Base-by-base conservation (phyloP, 1,140 invertebrate genomes). In the Anastrepha ludens region DNA sequence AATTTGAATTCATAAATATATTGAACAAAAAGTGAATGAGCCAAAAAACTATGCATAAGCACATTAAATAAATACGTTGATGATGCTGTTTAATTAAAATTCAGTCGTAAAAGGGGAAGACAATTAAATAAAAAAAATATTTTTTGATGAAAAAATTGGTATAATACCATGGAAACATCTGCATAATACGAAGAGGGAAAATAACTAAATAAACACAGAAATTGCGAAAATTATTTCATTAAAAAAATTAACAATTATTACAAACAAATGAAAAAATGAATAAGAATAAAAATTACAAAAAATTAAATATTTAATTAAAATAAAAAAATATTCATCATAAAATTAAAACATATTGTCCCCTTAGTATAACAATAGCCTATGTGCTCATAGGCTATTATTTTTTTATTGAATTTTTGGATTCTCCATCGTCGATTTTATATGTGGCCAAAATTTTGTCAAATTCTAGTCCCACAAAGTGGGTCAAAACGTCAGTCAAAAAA, bases 51-150 rank as follows among this genome's bases (percentile, higher is more conserved):
- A 41, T 74, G 67, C 67, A 70, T 11, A 41, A 17, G 7, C 15
- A 39, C 39, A 44, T n/a, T 41, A 47, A 74, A 74, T 44, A 74
- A 74, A 44, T 74, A n/a, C 44, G 39, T 74, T 39, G 41, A 44
- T 47, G 44, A 74, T 44, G 67, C 67, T 74, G 67, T 74, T 74
- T 11, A n/a, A 74, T 74, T 55, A 55, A 55, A 55, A 55, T 55
- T 1, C 50, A 55, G 50, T 2, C 29, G 29, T 29, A 29, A 29
- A 29, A 29, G 29, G 29, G 29, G 29, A 29, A 29, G 29, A 29
- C 29, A 29, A 29, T 1, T 29, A 29, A 29, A 29, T 29, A 29
- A 29, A 29, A 0, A 29, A 29, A 29, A 29, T 29, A 29, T 29
- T 29, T 29, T 29, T 0, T 41, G 13, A 39, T 20, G 3, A 64